These are phyloP conservation scores for Scarus forsteni DNA, from an alignment of 2,797 vertebrate genomes.

Conservation along the genomic window DNA sequence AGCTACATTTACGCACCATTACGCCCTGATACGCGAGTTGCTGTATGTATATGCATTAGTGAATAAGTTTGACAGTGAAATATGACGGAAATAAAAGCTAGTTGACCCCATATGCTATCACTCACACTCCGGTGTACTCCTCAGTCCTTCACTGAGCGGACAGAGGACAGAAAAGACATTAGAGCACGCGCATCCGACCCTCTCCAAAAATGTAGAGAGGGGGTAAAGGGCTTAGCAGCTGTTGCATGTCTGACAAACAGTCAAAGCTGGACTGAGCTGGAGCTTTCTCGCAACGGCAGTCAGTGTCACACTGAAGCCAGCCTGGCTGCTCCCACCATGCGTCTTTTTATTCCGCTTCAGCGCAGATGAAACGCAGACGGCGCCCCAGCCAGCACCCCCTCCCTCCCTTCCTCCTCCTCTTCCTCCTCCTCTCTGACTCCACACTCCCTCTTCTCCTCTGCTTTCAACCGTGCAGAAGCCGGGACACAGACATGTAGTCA, in stretches of 20 bases:
- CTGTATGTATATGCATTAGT: conserved; percentile 34
- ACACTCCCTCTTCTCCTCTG: conserved; percentile 50
- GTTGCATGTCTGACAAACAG: conserved; percentile 62
- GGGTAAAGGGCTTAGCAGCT: conserved; percentile 53
- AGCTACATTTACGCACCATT: conserved; percentile 62
- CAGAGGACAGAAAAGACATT: conserved; percentile 20
- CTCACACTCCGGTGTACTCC: conserved; percentile 3
- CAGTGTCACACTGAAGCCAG: conserved; percentile 59
- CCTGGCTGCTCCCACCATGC: conserved; percentile 72
- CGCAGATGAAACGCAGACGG: conserved; percentile 79
- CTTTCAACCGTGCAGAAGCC: conserved; percentile 58
- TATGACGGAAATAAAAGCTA: conserved; percentile 18
- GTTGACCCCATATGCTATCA: conserved; percentile 17
- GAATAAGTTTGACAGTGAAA: conserved; percentile 36
- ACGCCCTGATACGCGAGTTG: conserved; percentile 49
- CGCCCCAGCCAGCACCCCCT: conserved; percentile 44
- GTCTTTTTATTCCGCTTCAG: conserved; percentile 80
- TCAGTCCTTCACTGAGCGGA: conserved; percentile 15
- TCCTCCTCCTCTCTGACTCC: conserved; percentile 38
- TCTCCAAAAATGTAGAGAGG: conserved; percentile 17
- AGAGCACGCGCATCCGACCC: conserved; percentile 18
- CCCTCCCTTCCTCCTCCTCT: not conserved
- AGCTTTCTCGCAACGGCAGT: conserved; percentile 50
- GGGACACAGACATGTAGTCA: conserved; percentile 59
- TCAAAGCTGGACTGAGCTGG: conserved; percentile 38